phyloP scores from a whole-genome alignment of 2,888 invertebrate species.

The Artemia sinica region DNA sequence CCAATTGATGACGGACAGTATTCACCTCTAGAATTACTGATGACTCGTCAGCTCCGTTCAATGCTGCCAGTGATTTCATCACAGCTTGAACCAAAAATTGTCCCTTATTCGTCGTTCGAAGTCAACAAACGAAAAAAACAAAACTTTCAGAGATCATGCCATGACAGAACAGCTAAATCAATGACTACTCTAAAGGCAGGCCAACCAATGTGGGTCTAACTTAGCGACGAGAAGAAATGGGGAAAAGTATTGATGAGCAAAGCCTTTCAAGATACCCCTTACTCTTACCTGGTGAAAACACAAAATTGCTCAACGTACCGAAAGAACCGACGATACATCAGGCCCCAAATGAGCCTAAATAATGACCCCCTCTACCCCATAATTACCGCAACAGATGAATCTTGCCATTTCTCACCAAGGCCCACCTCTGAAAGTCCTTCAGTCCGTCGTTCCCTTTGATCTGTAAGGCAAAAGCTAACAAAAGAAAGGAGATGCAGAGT shows the following conservation, averaged over 20 bases:
- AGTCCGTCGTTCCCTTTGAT: background rate
- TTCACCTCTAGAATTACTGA: background rate
- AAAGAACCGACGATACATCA: background rate
- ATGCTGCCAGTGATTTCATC: background rate
- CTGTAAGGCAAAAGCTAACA: background rate
- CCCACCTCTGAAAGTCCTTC: background rate
- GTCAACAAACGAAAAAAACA: too few species aligned
- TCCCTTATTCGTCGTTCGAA: background rate
- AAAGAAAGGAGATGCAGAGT: too few species aligned
- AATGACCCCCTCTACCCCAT: background rate
- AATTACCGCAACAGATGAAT: background rate
- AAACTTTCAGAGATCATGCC: background rate
- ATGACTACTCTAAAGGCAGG: background rate
- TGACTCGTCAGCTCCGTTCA: background rate
- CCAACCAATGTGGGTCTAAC: background rate
- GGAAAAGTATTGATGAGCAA: background rate
- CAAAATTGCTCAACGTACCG: background rate
- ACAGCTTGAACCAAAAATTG: background rate
- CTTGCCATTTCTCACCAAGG: background rate
- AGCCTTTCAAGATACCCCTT: background rate
- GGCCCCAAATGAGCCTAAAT: constrained; percentile 1
- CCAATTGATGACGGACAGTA: background rate
- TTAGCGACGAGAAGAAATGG: constrained; percentile 1
- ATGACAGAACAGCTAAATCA: constrained; percentile 10
- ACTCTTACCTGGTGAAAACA: background rate